Base-by-base conservation (phyloP, 2,888 invertebrate genomes). In the Ochropacha duplaris region DNA sequence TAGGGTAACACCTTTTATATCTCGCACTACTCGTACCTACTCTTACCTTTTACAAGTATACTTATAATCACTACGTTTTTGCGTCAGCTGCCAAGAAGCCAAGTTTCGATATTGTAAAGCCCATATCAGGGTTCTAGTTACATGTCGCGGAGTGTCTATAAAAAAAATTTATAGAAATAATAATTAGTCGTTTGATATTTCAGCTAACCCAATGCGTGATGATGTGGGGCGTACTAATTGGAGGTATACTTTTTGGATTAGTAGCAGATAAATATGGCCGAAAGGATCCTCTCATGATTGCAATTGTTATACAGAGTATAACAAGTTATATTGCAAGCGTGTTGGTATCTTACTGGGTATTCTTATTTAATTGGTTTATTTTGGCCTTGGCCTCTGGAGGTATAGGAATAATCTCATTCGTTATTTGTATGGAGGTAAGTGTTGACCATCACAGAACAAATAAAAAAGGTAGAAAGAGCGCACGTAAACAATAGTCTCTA, bases 191-290 rank as follows among this genome's bases (percentile, higher is more conserved):
- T 44, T 19, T 44, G 16, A 44, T 50, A 3, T 86, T 86, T 61
- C 78, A 93, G 93, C 39, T 94, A 11, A 91, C 94, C 3, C 95
- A 95, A 78, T 91, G 93, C 36, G 82, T 93, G 2, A 90, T 95
- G 79, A 95, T 95, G 95, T 90, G 93, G 75, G 95, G 95, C 4
- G 93, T 95, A 59, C 86, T 95, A 24, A 61, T 94, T 44, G 95
- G 95, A 22, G 94, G 94, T 60, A 86, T 95, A 56, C 60, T 94
- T 12, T 94, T 95, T 72, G 95, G 95, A 12, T 73, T 94, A 22
- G 66, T 94, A 54, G 94, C 95, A 0, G 95, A 95, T 69, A 94
- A 91, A 82, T 91, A 90, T 73, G 96, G 95, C 1, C 90, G 95
- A 36, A 94, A 94, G 76, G 86, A 74, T 55, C 93, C 94, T 5